Conservation (phyloP, 1,140 invertebrate species). For the Stegodyphus dumicola region DNA sequence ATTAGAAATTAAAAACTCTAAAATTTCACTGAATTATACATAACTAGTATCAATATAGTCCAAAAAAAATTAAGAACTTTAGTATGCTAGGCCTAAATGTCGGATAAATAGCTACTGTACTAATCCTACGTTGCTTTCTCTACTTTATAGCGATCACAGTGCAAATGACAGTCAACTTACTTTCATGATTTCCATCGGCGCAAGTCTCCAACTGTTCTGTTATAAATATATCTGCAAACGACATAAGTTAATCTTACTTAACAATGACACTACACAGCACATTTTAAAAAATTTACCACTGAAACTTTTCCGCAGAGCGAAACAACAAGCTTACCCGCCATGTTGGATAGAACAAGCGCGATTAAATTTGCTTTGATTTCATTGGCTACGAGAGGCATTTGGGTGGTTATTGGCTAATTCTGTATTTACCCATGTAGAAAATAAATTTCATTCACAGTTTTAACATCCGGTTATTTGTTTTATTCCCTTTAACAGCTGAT, state of each 20-base stretch:
- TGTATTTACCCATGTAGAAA: background rate
- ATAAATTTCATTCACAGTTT: background rate
- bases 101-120: conserved; percentile 1
- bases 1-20: no score
- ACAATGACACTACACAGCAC: background rate
- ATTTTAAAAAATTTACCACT: background rate
- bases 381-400: conserved; percentile 12
- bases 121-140: conserved; percentile 47
- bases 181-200: conserved; percentile 23
- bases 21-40: no score
- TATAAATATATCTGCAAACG: conserved; percentile 47
- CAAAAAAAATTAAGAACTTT: background rate
- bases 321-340: conserved; percentile 60
- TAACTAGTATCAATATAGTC: no score
- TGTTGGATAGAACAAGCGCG: conserved; percentile 53
- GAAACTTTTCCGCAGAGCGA: conserved; percentile 6
- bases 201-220: conserved; percentile 35
- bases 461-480: no score
- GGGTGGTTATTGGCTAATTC: conserved; percentile 30
- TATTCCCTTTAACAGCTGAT: no score
- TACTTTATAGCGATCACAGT: conserved; percentile 1
- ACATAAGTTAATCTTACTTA: conserved; percentile 14
- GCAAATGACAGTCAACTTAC: conserved; percentile 40
- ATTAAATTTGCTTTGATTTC: conserved; percentile 53
- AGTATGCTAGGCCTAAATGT: conserved; percentile 35